These are phyloP conservation scores for Drosophila rubida DNA, from an alignment of 2,888 invertebrate genomes.

Conservation along the genomic window DNA sequence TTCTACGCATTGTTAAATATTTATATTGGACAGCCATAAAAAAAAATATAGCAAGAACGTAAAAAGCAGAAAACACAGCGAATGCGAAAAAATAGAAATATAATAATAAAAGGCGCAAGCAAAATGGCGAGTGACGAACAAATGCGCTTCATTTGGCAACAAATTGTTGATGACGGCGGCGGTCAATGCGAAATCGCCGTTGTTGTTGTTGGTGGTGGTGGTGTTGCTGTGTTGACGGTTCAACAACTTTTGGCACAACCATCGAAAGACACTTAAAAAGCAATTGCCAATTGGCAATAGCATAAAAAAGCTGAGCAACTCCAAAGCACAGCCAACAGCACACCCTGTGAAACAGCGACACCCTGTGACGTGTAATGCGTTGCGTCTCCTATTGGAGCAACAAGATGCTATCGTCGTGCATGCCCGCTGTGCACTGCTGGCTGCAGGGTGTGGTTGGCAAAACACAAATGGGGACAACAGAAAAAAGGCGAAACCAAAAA, in stretches of 20 bases:
- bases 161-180: conserved; percentile 70
- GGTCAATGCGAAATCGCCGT: conserved; percentile 48
- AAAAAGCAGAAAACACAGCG: conserved; percentile 20
- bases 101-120: background rate
- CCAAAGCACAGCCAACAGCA: background rate
- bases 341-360: conserved; percentile 34
- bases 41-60: conserved; percentile 25
- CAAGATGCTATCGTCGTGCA: too few species aligned
- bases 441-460: conserved; percentile 16
- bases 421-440: fast-evolving
- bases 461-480: conserved; percentile 26
- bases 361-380: too few species aligned
- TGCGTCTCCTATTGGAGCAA: too few species aligned
- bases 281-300: conserved; percentile 68
- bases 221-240: conserved; percentile 58
- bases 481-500: conserved; percentile 40
- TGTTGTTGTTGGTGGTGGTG: conserved; percentile 19
- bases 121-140: conserved; percentile 18
- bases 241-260: conserved; percentile 67
- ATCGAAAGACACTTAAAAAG: conserved; percentile 69
- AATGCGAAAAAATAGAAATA: background rate
- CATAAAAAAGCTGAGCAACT: background rate
- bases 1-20: conserved; percentile 65
- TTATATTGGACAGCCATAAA: conserved; percentile 56
- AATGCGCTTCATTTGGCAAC: conserved; percentile 75